These are phyloP conservation scores for Cyprinodon variegatus DNA, from an alignment of 2,113 vertebrate species.

Conservation along the genomic window DNA sequence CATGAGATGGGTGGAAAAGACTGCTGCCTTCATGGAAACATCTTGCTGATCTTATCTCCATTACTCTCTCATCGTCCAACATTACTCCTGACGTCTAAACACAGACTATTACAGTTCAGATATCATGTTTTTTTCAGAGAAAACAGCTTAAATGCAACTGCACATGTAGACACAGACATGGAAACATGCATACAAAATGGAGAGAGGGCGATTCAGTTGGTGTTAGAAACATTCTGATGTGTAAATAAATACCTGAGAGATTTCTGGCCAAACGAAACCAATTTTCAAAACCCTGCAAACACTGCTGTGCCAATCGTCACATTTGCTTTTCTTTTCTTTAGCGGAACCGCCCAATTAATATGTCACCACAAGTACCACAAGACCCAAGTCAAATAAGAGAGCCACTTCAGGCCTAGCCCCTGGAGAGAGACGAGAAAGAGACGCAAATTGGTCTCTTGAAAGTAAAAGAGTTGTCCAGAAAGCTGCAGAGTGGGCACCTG, in stretches of 20 bases:
- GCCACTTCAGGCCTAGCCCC: constrained; percentile 63
- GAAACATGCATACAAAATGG: constrained; percentile 6
- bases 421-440: constrained; percentile 54
- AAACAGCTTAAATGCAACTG: constrained; percentile 37
- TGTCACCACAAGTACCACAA: constrained; percentile 72
- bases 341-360: constrained; percentile 72
- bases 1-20: constrained; percentile 78
- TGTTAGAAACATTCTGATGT: constrained; percentile 48
- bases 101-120: constrained; percentile 14
- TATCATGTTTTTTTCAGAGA: constrained; percentile 26
- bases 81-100: constrained; percentile 37
- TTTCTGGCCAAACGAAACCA: constrained; percentile 66
- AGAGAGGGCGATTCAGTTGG: constrained; percentile 23
- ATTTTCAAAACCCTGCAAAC: constrained; percentile 67
- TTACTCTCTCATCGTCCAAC: neutral
- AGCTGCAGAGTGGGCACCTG: constrained; percentile 74
- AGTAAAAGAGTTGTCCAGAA: constrained; percentile 73
- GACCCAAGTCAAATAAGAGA: constrained; percentile 69
- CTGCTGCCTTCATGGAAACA: constrained; percentile 72
- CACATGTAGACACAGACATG: constrained; percentile 12
- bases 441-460: constrained; percentile 71
- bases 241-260: constrained; percentile 65
- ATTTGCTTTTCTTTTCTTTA: constrained; percentile 60
- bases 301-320: constrained; percentile 46
- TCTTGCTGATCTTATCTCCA: constrained; percentile 16